Conservation (phyloP, 2,797 vertebrate genomes). For the Psittacula echo region DNA sequence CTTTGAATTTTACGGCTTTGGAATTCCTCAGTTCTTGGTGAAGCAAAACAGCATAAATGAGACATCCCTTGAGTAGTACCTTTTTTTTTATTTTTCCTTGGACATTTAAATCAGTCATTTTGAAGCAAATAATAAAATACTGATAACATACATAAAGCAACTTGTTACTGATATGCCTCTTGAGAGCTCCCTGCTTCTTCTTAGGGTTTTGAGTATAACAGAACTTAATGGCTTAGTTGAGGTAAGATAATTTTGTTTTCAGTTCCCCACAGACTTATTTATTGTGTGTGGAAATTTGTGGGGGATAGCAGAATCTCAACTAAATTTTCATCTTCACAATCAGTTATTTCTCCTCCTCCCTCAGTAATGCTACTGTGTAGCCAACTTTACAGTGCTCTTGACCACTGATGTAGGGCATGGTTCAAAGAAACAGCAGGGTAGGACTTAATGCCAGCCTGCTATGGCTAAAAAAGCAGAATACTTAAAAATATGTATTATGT, state of each 20-base stretch:
- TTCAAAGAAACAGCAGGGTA: background rate
- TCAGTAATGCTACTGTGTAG: background rate
- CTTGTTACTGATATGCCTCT: background rate
- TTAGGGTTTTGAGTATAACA: background rate
- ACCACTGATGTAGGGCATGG: background rate
- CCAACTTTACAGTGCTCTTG: background rate
- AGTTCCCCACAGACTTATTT: background rate
- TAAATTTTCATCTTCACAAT: background rate
- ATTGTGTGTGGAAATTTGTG: fast-evolving
- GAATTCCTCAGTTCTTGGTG: background rate
- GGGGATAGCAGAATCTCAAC: background rate
- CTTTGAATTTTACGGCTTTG: background rate
- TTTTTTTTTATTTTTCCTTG: background rate
- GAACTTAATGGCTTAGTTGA: background rate
- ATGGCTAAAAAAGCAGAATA: background rate
- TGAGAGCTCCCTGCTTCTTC: background rate
- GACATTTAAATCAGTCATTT: background rate
- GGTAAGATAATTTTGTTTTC: background rate
- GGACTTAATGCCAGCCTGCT: background rate
- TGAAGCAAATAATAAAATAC: background rate
- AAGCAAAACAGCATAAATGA: background rate
- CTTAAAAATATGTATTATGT: background rate
- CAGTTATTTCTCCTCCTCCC: background rate
- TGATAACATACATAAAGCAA: background rate
- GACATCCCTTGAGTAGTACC: background rate